Percentiles rank a stretch among this genome's conserved stretches.
phyloP scores from a whole-genome alignment of 2,797 vertebrate genomes.

The Lithobates pipiens region DNA sequence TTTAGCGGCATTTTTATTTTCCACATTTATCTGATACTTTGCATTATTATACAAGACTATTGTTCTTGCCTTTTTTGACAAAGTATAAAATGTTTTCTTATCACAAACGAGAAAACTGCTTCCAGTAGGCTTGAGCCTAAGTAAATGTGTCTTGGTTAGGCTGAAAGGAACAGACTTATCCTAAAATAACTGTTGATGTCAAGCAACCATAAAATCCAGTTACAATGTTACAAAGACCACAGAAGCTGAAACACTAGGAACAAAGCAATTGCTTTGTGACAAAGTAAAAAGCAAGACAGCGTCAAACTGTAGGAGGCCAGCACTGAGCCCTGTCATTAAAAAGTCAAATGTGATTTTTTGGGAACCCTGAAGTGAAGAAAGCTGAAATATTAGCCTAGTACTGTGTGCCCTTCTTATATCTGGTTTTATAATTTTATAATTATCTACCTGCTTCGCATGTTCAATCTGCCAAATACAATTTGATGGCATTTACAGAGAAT shows the following conservation, averaged over 20 bases:
- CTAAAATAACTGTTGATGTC: not conserved
- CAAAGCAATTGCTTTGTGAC: not conserved
- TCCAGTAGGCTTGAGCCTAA: not conserved
- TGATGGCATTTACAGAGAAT: no score
- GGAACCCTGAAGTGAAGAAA: not conserved
- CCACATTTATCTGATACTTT: no score
- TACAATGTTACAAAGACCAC: not conserved
- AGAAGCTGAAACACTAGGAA: not conserved
- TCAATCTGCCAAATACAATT: not conserved
- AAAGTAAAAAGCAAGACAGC: not conserved
- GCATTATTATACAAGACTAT: no score
- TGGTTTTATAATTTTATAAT: not conserved
- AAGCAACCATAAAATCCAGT: slow-evolving; percentile 5
- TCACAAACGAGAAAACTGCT: not conserved
- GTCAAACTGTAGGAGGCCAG: not conserved
- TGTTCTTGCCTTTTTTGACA: no score
- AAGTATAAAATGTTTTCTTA: no score
- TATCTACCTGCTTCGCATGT: not conserved
- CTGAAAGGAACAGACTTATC: no score
- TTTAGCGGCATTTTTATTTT: no score
- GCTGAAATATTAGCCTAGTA: not conserved
- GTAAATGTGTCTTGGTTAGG: not conserved
- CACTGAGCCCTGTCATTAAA: not conserved
- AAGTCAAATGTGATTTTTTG: not conserved
- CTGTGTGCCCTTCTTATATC: not conserved